Evolutionary conservation across 2,113 vertebrate genomes (phyloP).

Genomic region (Mungos mungo): DNA sequence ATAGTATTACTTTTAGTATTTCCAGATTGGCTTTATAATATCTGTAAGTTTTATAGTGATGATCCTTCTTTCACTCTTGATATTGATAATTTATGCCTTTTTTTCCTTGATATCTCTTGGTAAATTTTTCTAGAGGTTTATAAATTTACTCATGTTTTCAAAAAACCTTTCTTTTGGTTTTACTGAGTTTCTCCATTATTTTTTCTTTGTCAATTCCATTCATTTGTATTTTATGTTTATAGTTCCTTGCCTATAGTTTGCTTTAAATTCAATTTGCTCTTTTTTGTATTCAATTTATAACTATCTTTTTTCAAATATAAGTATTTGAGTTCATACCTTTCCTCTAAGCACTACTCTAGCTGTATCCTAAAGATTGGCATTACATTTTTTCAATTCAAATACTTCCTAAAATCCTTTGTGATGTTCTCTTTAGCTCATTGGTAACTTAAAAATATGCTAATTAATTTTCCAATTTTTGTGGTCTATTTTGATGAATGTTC

Average conservation of each 20-base stretch:
- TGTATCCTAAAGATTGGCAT: background rate
- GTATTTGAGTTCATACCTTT: background rate
- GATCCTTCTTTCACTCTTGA: background rate
- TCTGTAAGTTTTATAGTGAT: background rate
- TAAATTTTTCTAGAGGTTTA: background rate
- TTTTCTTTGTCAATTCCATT: background rate
- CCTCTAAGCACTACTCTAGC: background rate
- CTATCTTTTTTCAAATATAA: background rate
- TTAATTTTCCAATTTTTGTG: background rate
- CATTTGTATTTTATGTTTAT: background rate
- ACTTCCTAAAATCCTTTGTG: background rate
- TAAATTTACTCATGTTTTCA: background rate
- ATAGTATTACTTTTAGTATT: background rate
- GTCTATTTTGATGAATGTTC: background rate
- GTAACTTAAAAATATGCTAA: background rate
- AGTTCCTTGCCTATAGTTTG: background rate
- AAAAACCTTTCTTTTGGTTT: background rate
- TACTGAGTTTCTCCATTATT: background rate
- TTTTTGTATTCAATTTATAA: background rate
- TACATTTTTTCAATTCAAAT: background rate
- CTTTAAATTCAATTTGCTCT: background rate
- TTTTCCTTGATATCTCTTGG: background rate
- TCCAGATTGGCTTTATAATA: background rate
- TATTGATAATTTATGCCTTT: background rate
- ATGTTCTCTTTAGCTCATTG: background rate